Percentiles rank a stretch among this genome's conserved stretches.
phyloP scores from a whole-genome alignment of 2,888 invertebrate species.

The Agrenia bidenticulata region DNA sequence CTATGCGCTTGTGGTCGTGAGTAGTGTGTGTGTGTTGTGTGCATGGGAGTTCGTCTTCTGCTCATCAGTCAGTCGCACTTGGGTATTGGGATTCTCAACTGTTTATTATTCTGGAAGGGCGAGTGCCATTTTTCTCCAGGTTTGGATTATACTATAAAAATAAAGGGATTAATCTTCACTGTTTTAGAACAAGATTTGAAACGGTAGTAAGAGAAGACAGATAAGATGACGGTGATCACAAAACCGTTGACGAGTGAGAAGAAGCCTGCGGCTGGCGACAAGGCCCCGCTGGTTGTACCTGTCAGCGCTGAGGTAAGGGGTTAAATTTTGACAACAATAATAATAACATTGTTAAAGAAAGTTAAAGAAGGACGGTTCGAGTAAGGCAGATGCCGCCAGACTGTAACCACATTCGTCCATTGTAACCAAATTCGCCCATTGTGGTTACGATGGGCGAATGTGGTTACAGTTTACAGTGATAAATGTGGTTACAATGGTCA shows the following conservation, averaged over 20 bases:
- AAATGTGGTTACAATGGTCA: too few species aligned
- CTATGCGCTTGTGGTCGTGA: too few species aligned
- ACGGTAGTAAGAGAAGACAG: too few species aligned
- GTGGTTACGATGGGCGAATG: too few species aligned
- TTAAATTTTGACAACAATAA: background rate
- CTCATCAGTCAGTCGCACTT: constrained; percentile 16
- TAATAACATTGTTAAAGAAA: background rate
- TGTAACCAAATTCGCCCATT: too few species aligned
- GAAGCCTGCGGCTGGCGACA: constrained; percentile 60
- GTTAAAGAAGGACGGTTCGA: background rate
- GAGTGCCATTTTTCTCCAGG: constrained; percentile 13
- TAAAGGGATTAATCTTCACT: too few species aligned
- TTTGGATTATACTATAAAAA: too few species aligned
- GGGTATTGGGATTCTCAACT: background rate
- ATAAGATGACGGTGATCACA: constrained; percentile 74
- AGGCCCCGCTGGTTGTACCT: constrained; percentile 46
- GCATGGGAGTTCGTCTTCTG: background rate
- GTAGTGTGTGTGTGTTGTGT: too few species aligned
- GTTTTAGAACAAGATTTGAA: too few species aligned
- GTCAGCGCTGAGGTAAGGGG: constrained; percentile 39
- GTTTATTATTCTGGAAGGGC: constrained; percentile 8
- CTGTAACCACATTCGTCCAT: too few species aligned
- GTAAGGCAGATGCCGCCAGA: too few species aligned
- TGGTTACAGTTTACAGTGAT: too few species aligned
- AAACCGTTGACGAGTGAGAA: constrained; percentile 69